Evolutionary conservation across 2,888 invertebrate species (phyloP).

Genomic region (Podabrus alpinus): DNA sequence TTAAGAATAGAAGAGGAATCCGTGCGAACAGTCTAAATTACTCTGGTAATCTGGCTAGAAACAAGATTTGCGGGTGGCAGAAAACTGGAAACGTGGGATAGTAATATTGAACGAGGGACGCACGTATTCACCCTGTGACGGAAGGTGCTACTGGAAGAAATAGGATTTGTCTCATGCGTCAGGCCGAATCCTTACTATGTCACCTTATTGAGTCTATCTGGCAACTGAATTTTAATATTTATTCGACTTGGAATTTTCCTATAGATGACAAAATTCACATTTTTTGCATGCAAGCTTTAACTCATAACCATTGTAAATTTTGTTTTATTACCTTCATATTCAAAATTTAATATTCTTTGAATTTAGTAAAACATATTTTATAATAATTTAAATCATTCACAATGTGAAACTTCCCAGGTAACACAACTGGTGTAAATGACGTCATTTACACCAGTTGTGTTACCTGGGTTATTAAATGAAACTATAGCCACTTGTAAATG

Average conservation of each 20-base stretch:
- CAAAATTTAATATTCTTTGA: not conserved
- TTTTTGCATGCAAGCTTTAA: not conserved
- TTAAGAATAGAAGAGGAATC: constrained; percentile 7
- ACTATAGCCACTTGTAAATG: too few relatives aligned
- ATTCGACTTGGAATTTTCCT: constrained; percentile 21
- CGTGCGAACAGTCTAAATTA: constrained; percentile 23
- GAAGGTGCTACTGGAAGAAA: constrained; percentile 24
- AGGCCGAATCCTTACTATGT: constrained; percentile 19
- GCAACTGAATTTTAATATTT: constrained; percentile 31
- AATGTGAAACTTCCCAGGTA: too few relatives aligned
- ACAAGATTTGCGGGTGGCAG: constrained; percentile 3
- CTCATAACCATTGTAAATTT: not conserved
- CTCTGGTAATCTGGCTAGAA: constrained; percentile 25
- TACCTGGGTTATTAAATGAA: too few relatives aligned
- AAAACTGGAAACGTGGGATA: constrained; percentile 7
- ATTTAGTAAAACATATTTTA: not conserved
- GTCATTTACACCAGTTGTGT: too few relatives aligned
- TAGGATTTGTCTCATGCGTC: constrained; percentile 25
- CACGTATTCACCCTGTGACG: constrained; percentile 18
- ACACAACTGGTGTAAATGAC: too few relatives aligned
- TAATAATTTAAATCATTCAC: not conserved
- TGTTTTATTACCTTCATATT: not conserved
- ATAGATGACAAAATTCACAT: constrained; percentile 18
- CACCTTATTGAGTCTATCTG: constrained; percentile 26
- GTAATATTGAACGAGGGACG: constrained; percentile 22